Conservation (phyloP, 1,140 invertebrate species). For the Cydia pomonella region DNA sequence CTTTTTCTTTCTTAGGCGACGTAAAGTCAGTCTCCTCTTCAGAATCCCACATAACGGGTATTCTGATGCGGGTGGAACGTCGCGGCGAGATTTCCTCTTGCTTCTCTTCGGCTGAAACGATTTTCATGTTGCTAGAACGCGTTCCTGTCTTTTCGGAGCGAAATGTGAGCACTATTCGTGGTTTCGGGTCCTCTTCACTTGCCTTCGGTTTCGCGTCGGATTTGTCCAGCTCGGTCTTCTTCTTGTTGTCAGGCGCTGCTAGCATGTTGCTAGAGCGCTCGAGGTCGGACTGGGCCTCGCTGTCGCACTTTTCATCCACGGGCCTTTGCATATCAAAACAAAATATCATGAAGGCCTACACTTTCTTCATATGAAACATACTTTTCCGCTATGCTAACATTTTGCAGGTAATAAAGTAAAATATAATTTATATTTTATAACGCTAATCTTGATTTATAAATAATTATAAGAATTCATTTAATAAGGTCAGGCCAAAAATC, state of each 20-base stretch:
- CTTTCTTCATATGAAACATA: neutral
- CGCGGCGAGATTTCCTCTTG: constrained; percentile 66
- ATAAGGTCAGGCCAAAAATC: neutral
- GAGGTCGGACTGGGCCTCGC: neutral
- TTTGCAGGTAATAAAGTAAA: neutral
- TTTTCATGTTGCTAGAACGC: constrained; percentile 76
- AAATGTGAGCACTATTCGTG: constrained; percentile 77
- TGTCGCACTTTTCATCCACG: neutral
- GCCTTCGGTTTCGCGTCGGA: constrained; percentile 37
- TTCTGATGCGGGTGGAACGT: constrained; percentile 56
- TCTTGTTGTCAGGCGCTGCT: constrained; percentile 22
- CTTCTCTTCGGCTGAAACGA: constrained; percentile 75
- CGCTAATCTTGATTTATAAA: neutral
- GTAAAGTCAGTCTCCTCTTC: constrained; percentile 60
- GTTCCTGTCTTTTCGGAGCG: constrained; percentile 76
- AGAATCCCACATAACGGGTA: constrained; percentile 60
- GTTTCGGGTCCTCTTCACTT: constrained; percentile 67
- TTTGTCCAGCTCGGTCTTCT: constrained; percentile 53
- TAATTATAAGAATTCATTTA: neutral
- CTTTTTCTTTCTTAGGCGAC: constrained; percentile 58
- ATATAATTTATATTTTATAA: neutral
- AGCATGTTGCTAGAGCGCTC: constrained; percentile 14
- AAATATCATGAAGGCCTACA: neutral
- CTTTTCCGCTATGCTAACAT: neutral
- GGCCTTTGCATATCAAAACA: constrained; percentile 20